Evolutionary conservation across 1,140 invertebrate genomes (phyloP), one percentile per base, ranked within the genome.

Genomic region (Orchestia grillus): DNA sequence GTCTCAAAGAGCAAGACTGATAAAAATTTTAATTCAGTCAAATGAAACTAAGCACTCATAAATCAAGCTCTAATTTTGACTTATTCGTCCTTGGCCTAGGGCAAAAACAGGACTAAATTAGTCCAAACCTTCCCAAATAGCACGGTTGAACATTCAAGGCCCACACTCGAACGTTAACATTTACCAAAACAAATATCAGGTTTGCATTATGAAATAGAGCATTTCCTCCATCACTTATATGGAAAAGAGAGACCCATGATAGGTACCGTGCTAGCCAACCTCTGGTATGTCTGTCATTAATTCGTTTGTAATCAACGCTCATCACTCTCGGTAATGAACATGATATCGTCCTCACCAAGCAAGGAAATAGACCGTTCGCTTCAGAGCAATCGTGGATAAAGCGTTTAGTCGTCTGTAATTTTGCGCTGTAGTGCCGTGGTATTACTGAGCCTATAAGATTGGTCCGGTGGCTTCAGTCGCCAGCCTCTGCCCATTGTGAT

Each of bases 161-260:
- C 88, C 88, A 44, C 88, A 90, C 88, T 90, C 88, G 43, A 41
- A 90, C 88, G 88, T 44, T 43, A 44, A 44, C 88, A 44, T 90
- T 90, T 90, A 44, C 92, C 92, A 94, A 94, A 94, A 94, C 92
- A 94, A 94, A 94, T 94, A 94, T 94, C 92, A 94, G 92, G 92
- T 94, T 94, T 94, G 92, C 44, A 94, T 94, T 94, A 94, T 94
- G 92, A 94, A 94, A 94, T 94, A 47, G 92, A 94, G 92, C 92
- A 94, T 94, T 94, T 94, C 92, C 92, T 94, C 92, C 44, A 47
- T 47, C 92, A 47, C 92, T 94, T 94, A 94, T 94, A 94, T 45
- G 92, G 44, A 94, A 47, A 94, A 47, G 44, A 94, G 92, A 16
- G 92, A 42, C 44, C 44, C 92, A 47, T 94, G 92, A 94, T 94